Percentiles rank a stretch among this genome's conserved stretches.
Evolutionary conservation across 1,140 invertebrate genomes (phyloP).

Genomic region (Neoseiulus cucumeris): DNA sequence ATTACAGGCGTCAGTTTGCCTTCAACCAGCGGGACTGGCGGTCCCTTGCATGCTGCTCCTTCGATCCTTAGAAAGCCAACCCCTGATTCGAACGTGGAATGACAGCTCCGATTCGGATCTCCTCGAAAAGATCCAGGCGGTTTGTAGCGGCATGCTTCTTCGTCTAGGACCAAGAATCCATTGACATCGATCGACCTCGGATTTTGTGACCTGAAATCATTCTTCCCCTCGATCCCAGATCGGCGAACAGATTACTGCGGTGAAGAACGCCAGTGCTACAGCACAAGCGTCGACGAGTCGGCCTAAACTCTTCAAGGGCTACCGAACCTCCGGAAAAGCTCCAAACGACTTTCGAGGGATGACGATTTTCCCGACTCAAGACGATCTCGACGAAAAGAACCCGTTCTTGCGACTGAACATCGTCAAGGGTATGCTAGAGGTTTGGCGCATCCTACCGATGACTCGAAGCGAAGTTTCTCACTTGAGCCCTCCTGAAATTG

Average conservation of each 20-base stretch:
- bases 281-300: not conserved
- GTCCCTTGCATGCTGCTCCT: not conserved
- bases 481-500: slow-evolving; percentile 7
- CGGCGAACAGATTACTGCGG: not conserved
- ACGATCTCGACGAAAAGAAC: slow-evolving; percentile 12
- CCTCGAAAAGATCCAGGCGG: not conserved
- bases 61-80: not conserved
- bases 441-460: not conserved
- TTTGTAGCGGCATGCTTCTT: not conserved
- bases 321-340: not conserved
- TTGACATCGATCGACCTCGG: not conserved
- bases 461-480: slow-evolving; percentile 12
- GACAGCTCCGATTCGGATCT: not conserved
- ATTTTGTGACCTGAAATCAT: not conserved
- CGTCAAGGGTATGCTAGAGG: slow-evolving; percentile 28
- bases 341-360: slow-evolving; percentile 17
- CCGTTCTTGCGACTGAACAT: slow-evolving; percentile 38
- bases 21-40: not conserved
- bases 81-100: not conserved
- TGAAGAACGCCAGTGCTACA: not conserved
- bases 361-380: slow-evolving; percentile 14
- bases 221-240: not conserved
- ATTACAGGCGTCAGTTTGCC: not conserved
- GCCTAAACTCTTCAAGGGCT: not conserved
- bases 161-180: not conserved